Evolutionary conservation across 2,888 invertebrate species (phyloP), one percentile per base, ranked within the genome.

Genomic region (Yponomeuta evonymella): DNA sequence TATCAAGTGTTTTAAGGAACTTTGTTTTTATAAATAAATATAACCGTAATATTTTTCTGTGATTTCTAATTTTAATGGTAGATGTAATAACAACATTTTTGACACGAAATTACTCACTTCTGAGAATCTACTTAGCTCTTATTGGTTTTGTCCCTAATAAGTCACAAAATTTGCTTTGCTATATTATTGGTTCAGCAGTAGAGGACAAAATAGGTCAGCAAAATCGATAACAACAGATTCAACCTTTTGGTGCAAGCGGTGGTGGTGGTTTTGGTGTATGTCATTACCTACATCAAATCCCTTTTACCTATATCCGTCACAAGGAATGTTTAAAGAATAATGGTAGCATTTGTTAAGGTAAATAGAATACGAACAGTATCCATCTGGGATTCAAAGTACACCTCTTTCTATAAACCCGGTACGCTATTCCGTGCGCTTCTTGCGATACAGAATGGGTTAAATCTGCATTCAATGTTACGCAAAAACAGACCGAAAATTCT

Each of bases 301-400:
- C 48, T 67, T 67, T 67, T 48, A 36, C 48, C 48, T 48, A 58
- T 58, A 58, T 58, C 76, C 76, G 74, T 76, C 80, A 78, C 81
- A 79, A 79, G 80, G 77, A 83, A 83, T 86, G 79, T 81, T 88
- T 83, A 82, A 82, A 79, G 81, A 83, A 85, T 88, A 89, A 88
- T 87, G 85, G 85, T 82, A 80, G 82, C 83, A 86, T 86, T 85
- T 85, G 84, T 87, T 85, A 85, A 85, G 82, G 88, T 88, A 88
- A 89, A 89, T 88, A 88, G 86, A 88, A 88, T 85, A 86, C 87
- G 85, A 86, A 87, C 84, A 82, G 84, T 86, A 88, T 87, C 84
- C 87, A 84, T 86, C 82, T 79, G 86, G 85, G 88, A 87, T 86
- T 87, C 85, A 80, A 82, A 79, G 82, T 86, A 87, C 85, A 87